These are phyloP conservation scores for Rhynchonema sp. DNA, from an alignment of 2,888 invertebrate species.

Conservation along the genomic window DNA sequence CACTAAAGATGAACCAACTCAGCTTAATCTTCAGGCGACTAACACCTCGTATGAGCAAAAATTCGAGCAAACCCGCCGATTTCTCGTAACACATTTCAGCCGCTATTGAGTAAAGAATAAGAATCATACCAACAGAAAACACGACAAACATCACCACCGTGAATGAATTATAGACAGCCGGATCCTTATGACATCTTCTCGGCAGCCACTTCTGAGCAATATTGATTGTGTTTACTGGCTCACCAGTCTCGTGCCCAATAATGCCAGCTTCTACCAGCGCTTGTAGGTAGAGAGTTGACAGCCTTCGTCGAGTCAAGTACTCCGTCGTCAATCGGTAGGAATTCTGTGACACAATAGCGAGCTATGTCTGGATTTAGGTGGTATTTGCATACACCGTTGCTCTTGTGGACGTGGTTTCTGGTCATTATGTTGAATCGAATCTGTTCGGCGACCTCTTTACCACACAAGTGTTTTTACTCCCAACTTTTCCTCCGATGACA, in stretches of 20 bases:
- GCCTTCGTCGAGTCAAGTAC: not conserved
- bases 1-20: not conserved
- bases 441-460: too few relatives aligned
- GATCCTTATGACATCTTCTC: slow-evolving; percentile 1
- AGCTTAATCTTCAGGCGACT: not conserved
- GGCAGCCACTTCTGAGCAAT: not conserved
- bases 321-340: not conserved
- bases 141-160: not conserved
- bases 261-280: not conserved
- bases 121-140: not conserved
- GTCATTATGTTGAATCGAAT: too few relatives aligned
- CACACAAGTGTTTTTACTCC: too few relatives aligned
- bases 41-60: not conserved
- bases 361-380: not conserved
- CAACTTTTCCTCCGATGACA: too few relatives aligned
- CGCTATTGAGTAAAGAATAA: not conserved
- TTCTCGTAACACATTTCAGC: slow-evolving; percentile 5
- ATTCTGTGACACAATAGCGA: too few relatives aligned
- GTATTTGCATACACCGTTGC: too few relatives aligned
- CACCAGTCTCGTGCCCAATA: not conserved
- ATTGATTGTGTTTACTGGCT: too few relatives aligned
- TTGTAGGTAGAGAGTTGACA: not conserved
- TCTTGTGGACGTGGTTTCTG: too few relatives aligned
- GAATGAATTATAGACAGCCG: not conserved
- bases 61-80: slow-evolving; percentile 2